A percentile compares a stretch with the other conserved stretches of the same genome.
phyloP scores from a whole-genome alignment of 2,113 vertebrate genomes.

The Burhinus oedicnemus region DNA sequence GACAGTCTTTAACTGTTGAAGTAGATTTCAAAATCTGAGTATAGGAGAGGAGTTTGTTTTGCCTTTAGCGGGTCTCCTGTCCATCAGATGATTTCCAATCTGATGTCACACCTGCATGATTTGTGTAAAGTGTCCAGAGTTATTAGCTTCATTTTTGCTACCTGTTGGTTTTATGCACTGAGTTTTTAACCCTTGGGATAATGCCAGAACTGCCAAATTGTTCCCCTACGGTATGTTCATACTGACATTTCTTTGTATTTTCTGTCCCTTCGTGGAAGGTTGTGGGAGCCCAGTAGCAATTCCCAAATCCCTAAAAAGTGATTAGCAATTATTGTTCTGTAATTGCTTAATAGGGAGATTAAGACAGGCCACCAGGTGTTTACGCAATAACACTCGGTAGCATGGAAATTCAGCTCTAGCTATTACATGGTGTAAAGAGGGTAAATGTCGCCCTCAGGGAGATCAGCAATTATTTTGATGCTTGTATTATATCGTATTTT shows the following conservation, averaged over 20 bases:
- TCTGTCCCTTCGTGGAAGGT: neutral
- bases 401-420: neutral
- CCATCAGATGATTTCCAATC: neutral
- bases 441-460: neutral
- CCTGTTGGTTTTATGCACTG: neutral
- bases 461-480: neutral
- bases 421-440: neutral
- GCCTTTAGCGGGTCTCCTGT: neutral
- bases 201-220: neutral
- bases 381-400: neutral
- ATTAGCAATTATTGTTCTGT: constrained; percentile 20
- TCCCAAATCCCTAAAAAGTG: constrained; percentile 12
- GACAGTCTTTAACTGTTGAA: neutral
- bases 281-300: neutral
- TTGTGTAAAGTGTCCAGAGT: neutral
- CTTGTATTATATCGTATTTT: neutral
- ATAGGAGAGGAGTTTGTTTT: neutral
- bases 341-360: constrained; percentile 30
- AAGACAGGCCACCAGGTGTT: constrained; percentile 34
- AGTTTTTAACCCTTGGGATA: neutral
- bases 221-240: neutral
- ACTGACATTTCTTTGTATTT: neutral
- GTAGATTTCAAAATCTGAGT: neutral
- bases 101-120: neutral
- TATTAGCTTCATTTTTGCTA: neutral